Percentiles rank a stretch among this genome's conserved stretches.
phyloP scores from a whole-genome alignment of 2,113 vertebrate genomes.

The Pavo muticus region DNA sequence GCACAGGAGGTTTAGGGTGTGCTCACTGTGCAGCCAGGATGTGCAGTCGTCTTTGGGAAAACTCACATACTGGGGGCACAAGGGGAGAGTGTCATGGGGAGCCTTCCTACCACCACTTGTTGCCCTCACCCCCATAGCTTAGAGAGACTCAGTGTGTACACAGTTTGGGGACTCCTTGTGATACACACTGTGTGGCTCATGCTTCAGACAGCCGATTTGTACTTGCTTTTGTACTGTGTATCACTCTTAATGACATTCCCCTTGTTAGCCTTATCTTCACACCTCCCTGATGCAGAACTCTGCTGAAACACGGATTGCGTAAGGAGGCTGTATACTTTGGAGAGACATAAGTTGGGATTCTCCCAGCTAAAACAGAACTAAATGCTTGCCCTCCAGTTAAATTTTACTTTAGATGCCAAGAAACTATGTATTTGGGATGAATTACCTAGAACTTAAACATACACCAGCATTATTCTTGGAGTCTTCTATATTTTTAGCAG shows the following conservation, averaged over 20 bases:
- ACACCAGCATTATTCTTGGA: neutral
- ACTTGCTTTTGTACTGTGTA: neutral
- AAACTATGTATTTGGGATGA: conserved; percentile 14
- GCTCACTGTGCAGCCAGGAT: neutral
- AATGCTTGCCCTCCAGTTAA: conserved; percentile 32
- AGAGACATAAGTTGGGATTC: conserved; percentile 27
- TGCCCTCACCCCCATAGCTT: neutral
- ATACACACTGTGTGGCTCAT: neutral
- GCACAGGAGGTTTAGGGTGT: too few relatives aligned
- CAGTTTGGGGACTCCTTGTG: neutral
- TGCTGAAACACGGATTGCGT: neutral
- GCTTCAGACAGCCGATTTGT: neutral
- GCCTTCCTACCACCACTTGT: accelerated
- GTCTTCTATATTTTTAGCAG: neutral
- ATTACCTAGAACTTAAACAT: conserved; percentile 10
- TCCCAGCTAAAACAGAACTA: conserved; percentile 46
- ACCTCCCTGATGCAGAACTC: neutral
- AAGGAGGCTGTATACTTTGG: conserved; percentile 19
- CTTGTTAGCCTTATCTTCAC: conserved; percentile 22
- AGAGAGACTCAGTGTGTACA: neutral
- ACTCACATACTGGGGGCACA: neutral
- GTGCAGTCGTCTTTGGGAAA: neutral
- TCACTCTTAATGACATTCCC: conserved; percentile 8
- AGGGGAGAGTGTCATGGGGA: neutral
- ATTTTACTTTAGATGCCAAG: conserved; percentile 21